phyloP scores from a whole-genome alignment of 2,888 invertebrate genomes.

The Pteria penguin region DNA sequence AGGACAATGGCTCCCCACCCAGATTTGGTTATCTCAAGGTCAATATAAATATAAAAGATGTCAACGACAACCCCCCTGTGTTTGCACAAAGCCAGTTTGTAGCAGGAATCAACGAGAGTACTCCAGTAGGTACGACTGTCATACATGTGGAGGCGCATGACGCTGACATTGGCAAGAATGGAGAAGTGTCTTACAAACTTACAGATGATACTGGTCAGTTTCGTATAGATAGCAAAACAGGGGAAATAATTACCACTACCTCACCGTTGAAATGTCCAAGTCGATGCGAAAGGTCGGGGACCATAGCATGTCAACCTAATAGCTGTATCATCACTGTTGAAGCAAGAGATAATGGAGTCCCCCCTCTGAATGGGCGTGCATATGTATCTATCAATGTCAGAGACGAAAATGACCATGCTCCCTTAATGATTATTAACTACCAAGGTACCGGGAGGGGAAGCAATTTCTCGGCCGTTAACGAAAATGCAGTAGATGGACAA shows the following conservation, averaged over 20 bases:
- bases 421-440: constrained; percentile 81
- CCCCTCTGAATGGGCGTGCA: constrained; percentile 88
- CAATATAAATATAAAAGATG: constrained; percentile 87
- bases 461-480: constrained; percentile 94
- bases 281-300: constrained; percentile 46
- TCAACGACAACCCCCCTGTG: constrained; percentile 95
- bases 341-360: constrained; percentile 94
- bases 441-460: constrained; percentile 46
- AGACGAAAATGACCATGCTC: constrained; percentile 78
- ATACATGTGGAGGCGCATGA: constrained; percentile 96
- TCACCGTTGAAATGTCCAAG: constrained; percentile 59
- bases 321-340: constrained; percentile 97
- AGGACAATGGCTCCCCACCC: constrained; percentile 84
- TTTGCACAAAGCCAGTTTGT: constrained; percentile 96
- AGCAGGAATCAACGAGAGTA: constrained; percentile 94
- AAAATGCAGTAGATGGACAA: constrained; percentile 93
- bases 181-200: constrained; percentile 94
- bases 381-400: constrained; percentile 73
- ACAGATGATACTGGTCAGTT: constrained; percentile 88
- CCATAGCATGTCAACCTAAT: constrained; percentile 84
- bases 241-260: constrained; percentile 90
- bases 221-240: constrained; percentile 94
- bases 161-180: constrained; percentile 91
- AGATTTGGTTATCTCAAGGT: constrained; percentile 66
- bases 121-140: constrained; percentile 92